A percentile compares a stretch with the other conserved stretches of the same genome.
These are phyloP conservation scores for Meles meles DNA, from an alignment of 2,113 vertebrate species.

Conservation along the genomic window DNA sequence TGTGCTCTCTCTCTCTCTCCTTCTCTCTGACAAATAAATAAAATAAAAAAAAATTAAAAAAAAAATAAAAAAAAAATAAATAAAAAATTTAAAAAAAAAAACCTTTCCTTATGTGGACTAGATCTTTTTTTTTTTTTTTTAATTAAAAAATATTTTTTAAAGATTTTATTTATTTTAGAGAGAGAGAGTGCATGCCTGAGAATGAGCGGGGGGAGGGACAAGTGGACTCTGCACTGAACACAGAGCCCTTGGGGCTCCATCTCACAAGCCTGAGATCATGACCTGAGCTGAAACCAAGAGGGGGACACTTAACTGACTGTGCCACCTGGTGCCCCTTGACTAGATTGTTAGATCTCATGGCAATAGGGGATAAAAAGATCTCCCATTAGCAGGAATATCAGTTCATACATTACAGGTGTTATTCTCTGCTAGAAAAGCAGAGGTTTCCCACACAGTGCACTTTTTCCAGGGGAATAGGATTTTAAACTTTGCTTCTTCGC, in stretches of 20 bases:
- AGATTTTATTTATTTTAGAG: neutral
- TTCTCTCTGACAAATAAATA: too few species aligned
- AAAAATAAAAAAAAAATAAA: too few species aligned
- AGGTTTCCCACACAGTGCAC: neutral
- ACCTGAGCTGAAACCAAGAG: neutral
- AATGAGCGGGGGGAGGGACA: neutral
- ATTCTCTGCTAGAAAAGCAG: neutral
- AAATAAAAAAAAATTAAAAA: too few species aligned
- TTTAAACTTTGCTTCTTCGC: slow-evolving; percentile 39
- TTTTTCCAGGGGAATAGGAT: neutral
- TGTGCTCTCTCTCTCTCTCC: too few species aligned
- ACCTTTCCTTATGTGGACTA: neutral
- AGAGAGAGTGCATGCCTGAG: too few species aligned
- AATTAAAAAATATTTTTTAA: neutral
- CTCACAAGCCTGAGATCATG: neutral
- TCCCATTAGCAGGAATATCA: neutral
- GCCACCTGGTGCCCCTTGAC: neutral
- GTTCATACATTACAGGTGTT: neutral
- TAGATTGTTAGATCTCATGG: neutral
- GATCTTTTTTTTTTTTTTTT: neutral
- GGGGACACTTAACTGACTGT: neutral
- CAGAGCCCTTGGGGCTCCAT: neutral
- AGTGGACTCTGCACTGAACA: neutral
- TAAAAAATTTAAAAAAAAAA: too few species aligned
- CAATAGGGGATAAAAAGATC: neutral